Evolutionary conservation across 2,888 invertebrate genomes (phyloP).

Genomic region (Falcaria lacertinaria): DNA sequence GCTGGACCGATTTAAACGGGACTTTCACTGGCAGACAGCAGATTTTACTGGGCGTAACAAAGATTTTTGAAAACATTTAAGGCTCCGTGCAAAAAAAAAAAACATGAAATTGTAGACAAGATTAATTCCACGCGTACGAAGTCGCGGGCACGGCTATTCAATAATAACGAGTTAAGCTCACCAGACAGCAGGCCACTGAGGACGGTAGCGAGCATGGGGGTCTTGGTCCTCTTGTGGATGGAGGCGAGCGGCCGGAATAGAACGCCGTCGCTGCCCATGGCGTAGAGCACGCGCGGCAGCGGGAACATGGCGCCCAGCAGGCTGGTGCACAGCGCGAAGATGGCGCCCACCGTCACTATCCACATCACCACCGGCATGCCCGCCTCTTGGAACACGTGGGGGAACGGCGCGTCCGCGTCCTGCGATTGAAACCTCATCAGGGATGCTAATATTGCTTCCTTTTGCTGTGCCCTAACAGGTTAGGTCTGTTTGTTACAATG

Average conservation of each 20-base stretch:
- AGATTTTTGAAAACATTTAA: no score
- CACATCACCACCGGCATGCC: constrained; percentile 90
- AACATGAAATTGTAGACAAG: no score
- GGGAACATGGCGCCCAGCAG: constrained; percentile 94
- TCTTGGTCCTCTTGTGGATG: constrained; percentile 86
- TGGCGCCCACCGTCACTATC: constrained; percentile 94
- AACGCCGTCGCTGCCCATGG: constrained; percentile 94
- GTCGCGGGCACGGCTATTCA: no score
- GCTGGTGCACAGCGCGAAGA: constrained; percentile 94
- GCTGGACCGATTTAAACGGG: no score
- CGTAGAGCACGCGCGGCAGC: constrained; percentile 91
- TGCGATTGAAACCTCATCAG: constrained; percentile 37
- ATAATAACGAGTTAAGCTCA: constrained; percentile 31
- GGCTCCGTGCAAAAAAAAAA: no score
- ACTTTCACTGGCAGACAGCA: no score
- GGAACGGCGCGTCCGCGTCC: constrained; percentile 92
- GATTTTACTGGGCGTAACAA: no score
- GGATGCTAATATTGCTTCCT: no score
- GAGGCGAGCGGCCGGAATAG: constrained; percentile 86
- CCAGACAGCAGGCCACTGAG: constrained; percentile 88
- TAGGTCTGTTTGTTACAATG: no score
- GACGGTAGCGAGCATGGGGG: constrained; percentile 88
- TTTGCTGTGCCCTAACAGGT: no score
- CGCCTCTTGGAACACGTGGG: constrained; percentile 88
- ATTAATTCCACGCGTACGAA: no score